Evolutionary conservation across 2,797 vertebrate genomes (phyloP).

Genomic region (Anguilla megastoma): DNA sequence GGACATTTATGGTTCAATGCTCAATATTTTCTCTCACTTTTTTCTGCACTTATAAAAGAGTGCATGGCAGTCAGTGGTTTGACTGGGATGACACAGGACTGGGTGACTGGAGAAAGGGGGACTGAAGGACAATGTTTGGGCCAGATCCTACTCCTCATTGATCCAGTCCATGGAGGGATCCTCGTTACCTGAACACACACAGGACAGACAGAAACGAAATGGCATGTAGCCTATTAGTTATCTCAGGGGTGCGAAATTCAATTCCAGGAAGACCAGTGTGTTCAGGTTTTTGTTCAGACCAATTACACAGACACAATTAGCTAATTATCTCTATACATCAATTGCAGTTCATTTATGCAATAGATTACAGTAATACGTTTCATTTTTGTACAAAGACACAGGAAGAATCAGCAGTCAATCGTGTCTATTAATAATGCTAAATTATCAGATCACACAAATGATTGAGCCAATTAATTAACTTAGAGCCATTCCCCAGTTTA

Average conservation of each 20-base stretch:
- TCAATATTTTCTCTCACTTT: neutral
- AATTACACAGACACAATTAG: neutral
- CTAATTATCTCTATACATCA: neutral
- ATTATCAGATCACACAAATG: neutral
- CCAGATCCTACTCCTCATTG: slow-evolving; percentile 75
- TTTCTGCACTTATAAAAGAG: neutral
- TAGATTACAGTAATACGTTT: neutral
- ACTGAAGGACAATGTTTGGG: slow-evolving; percentile 35
- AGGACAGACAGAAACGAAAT: neutral
- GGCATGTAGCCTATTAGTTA: neutral
- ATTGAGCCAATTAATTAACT: neutral
- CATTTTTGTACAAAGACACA: neutral
- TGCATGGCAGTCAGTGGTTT: neutral
- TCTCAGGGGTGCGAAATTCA: neutral
- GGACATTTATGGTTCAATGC: neutral
- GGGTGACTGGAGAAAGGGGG: neutral
- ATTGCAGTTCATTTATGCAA: neutral
- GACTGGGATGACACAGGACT: neutral
- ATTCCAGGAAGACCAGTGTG: neutral
- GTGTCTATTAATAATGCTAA: neutral
- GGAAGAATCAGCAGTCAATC: neutral
- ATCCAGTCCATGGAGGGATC: slow-evolving; percentile 85
- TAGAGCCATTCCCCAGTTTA: no score
- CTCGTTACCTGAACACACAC: slow-evolving; percentile 51
- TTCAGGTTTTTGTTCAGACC: neutral